phyloP scores from a whole-genome alignment of 2,888 invertebrate genomes.

The Gymnoscelis rufifasciata region DNA sequence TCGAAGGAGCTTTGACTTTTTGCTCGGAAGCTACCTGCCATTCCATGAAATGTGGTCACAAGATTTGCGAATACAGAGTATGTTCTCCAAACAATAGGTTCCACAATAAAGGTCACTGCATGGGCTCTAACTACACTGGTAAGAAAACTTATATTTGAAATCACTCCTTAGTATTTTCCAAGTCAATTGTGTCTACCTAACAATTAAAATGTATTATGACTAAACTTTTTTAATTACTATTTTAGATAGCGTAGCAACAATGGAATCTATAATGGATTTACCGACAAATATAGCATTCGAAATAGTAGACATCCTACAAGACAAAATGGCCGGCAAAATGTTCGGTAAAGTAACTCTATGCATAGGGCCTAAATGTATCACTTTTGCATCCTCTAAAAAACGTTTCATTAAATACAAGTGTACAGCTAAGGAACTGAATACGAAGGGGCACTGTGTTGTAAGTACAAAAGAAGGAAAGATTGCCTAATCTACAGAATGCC shows the following conservation, averaged over 20 bases:
- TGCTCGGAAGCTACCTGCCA: conserved; percentile 62
- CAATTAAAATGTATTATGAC: no score
- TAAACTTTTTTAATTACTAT: no score
- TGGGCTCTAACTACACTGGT: conserved; percentile 58
- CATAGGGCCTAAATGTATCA: conserved; percentile 59
- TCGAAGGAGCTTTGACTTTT: conserved; percentile 62
- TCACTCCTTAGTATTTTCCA: no score
- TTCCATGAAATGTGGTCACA: conserved; percentile 65
- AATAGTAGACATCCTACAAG: conserved; percentile 64
- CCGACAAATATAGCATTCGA: conserved; percentile 64
- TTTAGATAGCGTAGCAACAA: conserved; percentile 61
- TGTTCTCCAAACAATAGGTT: conserved; percentile 54
- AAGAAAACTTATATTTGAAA: conserved; percentile 15
- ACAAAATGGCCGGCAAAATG: conserved; percentile 61
- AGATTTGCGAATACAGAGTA: conserved; percentile 57
- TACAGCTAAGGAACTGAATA: conserved; percentile 49
- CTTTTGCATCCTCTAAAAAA: conserved; percentile 57
- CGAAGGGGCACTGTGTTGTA: conserved; percentile 55
- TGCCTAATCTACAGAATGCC: conserved; percentile 36
- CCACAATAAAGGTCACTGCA: conserved; percentile 64
- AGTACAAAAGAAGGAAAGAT: conserved; percentile 48
- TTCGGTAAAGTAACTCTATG: conserved; percentile 68
- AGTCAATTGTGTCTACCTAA: no score
- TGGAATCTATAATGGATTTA: conserved; percentile 67
- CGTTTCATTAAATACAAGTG: conserved; percentile 58